Conservation (phyloP, 2,888 invertebrate species). For the Mantis religiosa region DNA sequence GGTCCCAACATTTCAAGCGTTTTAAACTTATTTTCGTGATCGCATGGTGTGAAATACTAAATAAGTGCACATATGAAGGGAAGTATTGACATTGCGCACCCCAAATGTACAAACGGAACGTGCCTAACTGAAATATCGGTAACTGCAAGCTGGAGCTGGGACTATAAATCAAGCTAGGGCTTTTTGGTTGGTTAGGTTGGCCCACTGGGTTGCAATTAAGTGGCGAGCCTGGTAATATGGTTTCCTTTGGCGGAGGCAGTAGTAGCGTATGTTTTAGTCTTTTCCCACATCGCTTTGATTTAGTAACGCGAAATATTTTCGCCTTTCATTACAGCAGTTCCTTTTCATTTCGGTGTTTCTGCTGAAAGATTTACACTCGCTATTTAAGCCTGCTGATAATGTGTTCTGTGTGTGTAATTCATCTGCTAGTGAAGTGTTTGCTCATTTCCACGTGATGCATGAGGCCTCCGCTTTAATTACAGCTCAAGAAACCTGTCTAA, state of each 20-base stretch:
- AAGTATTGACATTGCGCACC: too few relatives aligned
- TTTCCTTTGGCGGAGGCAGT: background rate
- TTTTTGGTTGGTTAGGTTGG: background rate
- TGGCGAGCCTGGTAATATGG: background rate
- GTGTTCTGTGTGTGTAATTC: background rate
- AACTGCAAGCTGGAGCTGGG: background rate
- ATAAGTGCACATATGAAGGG: too few relatives aligned
- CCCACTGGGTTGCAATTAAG: background rate
- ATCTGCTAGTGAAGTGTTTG: background rate
- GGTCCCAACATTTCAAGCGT: too few relatives aligned
- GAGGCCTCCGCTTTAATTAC: background rate
- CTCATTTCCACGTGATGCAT: background rate
- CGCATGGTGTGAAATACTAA: too few relatives aligned
- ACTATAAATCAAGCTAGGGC: background rate
- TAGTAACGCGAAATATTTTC: background rate
- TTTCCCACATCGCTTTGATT: background rate
- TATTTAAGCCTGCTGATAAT: background rate
- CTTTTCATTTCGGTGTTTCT: background rate
- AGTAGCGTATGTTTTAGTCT: background rate
- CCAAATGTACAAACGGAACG: background rate
- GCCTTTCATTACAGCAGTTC: background rate
- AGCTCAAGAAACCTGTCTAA: background rate
- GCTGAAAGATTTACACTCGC: background rate
- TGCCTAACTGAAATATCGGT: background rate
- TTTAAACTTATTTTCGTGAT: too few relatives aligned